These are phyloP conservation scores for Diplolepis rosae DNA, from an alignment of 2,888 invertebrate genomes.

Conservation along the genomic window DNA sequence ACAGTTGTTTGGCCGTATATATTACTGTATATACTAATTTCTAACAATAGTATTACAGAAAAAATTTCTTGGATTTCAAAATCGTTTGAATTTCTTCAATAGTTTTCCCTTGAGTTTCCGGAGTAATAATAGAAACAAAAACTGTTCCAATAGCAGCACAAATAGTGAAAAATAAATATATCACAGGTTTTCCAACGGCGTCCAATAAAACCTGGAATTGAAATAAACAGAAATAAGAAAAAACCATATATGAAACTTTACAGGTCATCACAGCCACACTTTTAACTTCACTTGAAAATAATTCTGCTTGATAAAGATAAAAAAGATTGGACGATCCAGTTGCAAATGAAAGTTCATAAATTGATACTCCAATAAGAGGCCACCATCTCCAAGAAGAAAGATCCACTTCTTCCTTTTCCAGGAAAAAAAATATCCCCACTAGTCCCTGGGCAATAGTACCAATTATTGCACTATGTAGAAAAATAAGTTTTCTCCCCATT, in stretches of 20 bases:
- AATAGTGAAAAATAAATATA: background rate
- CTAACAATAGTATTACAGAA: background rate
- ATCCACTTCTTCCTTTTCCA: background rate
- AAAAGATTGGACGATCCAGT: background rate
- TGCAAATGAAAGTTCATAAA: background rate
- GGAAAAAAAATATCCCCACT: background rate
- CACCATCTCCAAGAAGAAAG: background rate
- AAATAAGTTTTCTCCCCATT: background rate
- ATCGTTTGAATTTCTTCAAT: background rate
- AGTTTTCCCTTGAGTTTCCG: background rate
- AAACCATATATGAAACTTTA: conserved; percentile 9
- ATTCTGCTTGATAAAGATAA: conserved; percentile 11
- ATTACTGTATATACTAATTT: too few species aligned
- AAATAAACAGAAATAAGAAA: background rate
- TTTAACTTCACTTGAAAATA: conserved; percentile 10
- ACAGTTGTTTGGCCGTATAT: background rate
- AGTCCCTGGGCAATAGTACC: background rate
- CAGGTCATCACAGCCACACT: background rate
- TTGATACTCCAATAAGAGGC: background rate
- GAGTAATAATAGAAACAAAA: background rate
- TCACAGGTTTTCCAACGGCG: background rate
- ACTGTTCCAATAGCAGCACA: background rate
- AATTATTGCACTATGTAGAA: background rate
- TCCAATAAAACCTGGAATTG: conserved; percentile 1
- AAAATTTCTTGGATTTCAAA: background rate